These are phyloP conservation scores for Channallabes apus DNA, from an alignment of 2,797 vertebrate genomes.

Conservation along the genomic window DNA sequence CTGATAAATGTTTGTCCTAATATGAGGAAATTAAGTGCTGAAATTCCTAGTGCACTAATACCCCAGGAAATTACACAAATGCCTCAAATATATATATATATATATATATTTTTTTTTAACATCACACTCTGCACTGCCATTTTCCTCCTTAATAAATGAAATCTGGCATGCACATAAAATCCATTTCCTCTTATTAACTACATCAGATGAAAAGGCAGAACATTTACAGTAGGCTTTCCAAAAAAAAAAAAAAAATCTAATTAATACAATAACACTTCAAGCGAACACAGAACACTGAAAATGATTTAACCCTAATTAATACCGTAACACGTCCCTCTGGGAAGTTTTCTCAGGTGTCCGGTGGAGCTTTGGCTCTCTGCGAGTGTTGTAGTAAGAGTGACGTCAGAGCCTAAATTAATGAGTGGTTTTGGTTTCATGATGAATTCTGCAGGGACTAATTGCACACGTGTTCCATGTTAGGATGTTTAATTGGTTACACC, in stretches of 20 bases:
- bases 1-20: background rate
- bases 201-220: conserved; percentile 34
- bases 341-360: conserved; percentile 48
- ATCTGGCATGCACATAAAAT: background rate
- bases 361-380: conserved; percentile 36
- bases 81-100: background rate
- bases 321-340: conserved; percentile 47
- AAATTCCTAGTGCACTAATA: background rate
- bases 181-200: background rate
- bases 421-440: conserved; percentile 39
- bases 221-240: conserved; percentile 48
- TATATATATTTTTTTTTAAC: background rate
- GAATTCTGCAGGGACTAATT: conserved; percentile 52
- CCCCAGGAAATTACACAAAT: background rate
- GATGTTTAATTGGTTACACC: conserved; percentile 52
- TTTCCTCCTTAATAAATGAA: background rate
- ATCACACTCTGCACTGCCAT: no score
- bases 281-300: conserved; percentile 9
- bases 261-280: conserved; percentile 1
- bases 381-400: conserved; percentile 45
- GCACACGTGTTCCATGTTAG: conserved; percentile 57
- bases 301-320: conserved; percentile 46
- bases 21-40: background rate
- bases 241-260: conserved; percentile 8
- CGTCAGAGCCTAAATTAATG: conserved; percentile 38